Evolutionary conservation across 2,888 invertebrate species (phyloP).

Genomic region (Conus canariensis): DNA sequence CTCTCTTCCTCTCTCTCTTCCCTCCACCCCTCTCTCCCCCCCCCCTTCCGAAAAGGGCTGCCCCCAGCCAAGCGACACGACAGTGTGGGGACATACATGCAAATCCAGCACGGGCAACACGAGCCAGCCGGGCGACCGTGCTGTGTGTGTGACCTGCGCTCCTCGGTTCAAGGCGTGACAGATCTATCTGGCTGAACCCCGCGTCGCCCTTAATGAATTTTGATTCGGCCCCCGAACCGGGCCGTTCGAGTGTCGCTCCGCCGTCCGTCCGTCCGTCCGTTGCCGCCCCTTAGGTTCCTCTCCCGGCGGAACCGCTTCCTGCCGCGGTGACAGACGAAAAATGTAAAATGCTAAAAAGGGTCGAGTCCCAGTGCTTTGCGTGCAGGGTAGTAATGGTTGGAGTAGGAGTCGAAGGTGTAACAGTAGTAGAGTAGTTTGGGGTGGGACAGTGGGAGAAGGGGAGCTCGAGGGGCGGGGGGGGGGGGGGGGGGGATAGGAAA

Average conservation of each 20-base stretch:
- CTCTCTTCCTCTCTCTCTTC: too few species aligned
- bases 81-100: conserved; percentile 9
- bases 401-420: too few species aligned
- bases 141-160: neutral
- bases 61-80: neutral
- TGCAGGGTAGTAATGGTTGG: too few species aligned
- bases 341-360: conserved; percentile 20
- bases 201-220: conserved; percentile 24
- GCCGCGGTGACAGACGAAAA: conserved; percentile 17
- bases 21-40: too few species aligned
- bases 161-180: conserved; percentile 25
- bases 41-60: too few species aligned
- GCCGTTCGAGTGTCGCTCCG: neutral
- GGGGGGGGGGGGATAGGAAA: too few species aligned
- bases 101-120: neutral
- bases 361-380: too few species aligned
- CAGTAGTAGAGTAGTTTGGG: too few species aligned
- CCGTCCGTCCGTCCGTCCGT: neutral
- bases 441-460: too few species aligned
- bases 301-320: conserved; percentile 16
- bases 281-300: neutral
- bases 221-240: neutral
- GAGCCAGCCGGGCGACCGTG: neutral
- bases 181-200: conserved; percentile 25
- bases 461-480: too few species aligned